Conservation (phyloP, 2,888 invertebrate species). For the Eurytoma californica region DNA sequence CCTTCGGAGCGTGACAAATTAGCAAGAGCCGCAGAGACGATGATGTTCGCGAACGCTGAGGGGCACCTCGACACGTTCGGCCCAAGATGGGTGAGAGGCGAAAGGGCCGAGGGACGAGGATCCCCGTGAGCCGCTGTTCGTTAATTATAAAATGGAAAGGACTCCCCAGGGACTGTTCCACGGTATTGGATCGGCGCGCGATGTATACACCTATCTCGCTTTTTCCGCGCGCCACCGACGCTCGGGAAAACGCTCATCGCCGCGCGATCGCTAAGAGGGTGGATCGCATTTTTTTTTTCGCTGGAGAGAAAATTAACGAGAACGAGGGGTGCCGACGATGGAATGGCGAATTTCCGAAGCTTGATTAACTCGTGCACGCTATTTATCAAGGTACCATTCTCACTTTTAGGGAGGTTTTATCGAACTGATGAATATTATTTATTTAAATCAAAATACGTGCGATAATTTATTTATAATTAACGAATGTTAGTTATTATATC, state of each 20-base stretch:
- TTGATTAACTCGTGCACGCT: constrained; percentile 18
- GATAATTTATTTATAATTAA: no score
- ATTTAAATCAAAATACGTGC: no score
- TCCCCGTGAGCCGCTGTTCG: constrained; percentile 51
- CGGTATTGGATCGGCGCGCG: constrained; percentile 51
- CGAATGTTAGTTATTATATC: not conserved
- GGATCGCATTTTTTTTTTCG: constrained; percentile 27
- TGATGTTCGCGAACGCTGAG: constrained; percentile 11
- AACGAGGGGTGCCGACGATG: not conserved
- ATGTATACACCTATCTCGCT: constrained; percentile 23
- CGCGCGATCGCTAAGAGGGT: not conserved
- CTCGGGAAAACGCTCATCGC: constrained; percentile 5
- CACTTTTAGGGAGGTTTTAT: constrained; percentile 6
- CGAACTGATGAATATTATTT: no score
- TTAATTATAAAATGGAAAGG: constrained; percentile 58
- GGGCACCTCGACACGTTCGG: constrained; percentile 25
- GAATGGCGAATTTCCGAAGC: constrained; percentile 14
- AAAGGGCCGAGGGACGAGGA: constrained; percentile 43
- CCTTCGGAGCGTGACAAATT: constrained; percentile 56
- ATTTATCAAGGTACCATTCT: constrained; percentile 30
- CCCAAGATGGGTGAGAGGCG: constrained; percentile 14
- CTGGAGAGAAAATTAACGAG: constrained; percentile 35
- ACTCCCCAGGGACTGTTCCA: constrained; percentile 54
- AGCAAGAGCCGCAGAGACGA: constrained; percentile 28
- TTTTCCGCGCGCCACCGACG: constrained; percentile 28